Evolutionary conservation across 2,113 vertebrate genomes (phyloP), one percentile per base, ranked within the genome.

Genomic region (Empidonax traillii): DNA sequence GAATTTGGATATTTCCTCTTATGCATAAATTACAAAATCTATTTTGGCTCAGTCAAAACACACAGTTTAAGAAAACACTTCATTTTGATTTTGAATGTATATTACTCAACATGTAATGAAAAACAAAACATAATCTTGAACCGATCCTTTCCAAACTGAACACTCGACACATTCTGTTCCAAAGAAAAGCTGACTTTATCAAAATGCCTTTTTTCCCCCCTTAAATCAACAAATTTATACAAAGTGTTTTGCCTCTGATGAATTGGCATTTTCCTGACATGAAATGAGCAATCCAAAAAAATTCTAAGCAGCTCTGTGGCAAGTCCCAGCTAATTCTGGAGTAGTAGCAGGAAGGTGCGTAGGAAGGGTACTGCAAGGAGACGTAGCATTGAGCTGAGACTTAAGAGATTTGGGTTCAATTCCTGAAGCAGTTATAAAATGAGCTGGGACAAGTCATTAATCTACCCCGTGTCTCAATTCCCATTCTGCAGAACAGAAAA

Each of bases 141-240:
- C 72, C 3, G 0, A 72, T 94, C 86, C 73, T 78, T 95, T 97
- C 94, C 94, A 96, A 93, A 92, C 19, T 6, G 91, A 94, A 49
- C 87, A 85, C 93, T 93, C 44, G 2, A 95, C 89, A 82, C 77
- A 81, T 90, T 96, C 91, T 94, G 94, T 97, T 94, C 86, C 73
- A 75, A 95, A 97, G 94, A 94, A 96, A 92, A 97, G 91, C 96
- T 97, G 94, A 95, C 84, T 97, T 95, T 81, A 94, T 77, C 85
- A 86, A 94, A 95, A 95, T 33, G 78, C 68, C 79, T 23, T 52
- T 73, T 90, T 51, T 37, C 0, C 3, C 25, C 55, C 71, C 55
- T 94, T 94, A 94, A 94, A 96, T 95, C 93, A 93, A 96, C 89
- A 95, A 91, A 94, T 93, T 94, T 80, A 85, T 86, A 44, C 63